Evolutionary conservation across 1,140 invertebrate species (phyloP).

Genomic region (Plutomurus gul): DNA sequence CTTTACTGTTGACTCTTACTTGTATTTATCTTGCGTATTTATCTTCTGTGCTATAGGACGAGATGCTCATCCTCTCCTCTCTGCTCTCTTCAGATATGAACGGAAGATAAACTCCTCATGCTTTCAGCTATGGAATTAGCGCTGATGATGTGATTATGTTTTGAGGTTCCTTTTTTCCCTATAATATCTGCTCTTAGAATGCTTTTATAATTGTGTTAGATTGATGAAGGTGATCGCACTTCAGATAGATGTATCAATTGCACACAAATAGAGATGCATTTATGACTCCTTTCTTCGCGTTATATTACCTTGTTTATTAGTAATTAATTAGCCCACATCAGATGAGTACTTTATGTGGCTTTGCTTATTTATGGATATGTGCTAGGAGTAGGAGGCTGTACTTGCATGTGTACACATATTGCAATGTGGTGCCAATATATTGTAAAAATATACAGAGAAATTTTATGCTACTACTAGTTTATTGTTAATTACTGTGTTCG

Average conservation of each 20-base stretch:
- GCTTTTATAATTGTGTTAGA: slow-evolving; percentile 21
- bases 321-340: no score
- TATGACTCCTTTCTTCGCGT: background rate
- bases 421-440: no score
- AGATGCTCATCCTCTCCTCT: background rate
- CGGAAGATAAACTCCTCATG: background rate
- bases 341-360: no score
- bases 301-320: no score
- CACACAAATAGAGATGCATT: background rate
- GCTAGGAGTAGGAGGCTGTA: no score
- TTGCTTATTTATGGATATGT: no score
- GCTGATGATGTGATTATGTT: slow-evolving; percentile 1
- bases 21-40: background rate
- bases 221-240: slow-evolving; percentile 18
- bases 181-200: background rate
- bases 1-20: slow-evolving; percentile 12
- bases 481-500: no score
- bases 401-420: no score
- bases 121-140: slow-evolving; percentile 20
- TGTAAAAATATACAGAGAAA: background rate
- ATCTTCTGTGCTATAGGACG: background rate
- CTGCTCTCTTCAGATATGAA: background rate
- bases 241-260: slow-evolving; percentile 18
- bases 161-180: background rate
- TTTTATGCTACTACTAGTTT: no score